Base-by-base conservation (phyloP, 35 echinoderm and acorn worm genomes). In the Lytechinus pictus region DNA sequence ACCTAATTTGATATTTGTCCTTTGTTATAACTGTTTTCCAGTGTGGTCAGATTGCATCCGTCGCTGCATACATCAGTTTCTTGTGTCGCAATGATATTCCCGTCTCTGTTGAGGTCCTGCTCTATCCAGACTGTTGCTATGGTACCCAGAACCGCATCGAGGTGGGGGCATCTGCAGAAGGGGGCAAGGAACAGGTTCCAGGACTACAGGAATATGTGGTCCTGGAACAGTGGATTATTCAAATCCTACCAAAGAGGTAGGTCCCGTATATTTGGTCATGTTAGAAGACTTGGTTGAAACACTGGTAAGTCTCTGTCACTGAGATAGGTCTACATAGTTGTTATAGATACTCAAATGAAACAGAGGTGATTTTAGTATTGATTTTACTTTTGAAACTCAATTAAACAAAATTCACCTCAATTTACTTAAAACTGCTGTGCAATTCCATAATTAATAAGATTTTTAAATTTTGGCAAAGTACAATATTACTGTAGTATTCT, bases 141-240 rank as follows among this genome's bases (percentile, higher is more conserved):
- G 86, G 58, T 13, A 91, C 92, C 53, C 92, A 98, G 10, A 89
- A 92, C 9, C 93, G 87, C 56, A 97, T 96, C 27, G 96, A 95
- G 54, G 96, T 97, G 14, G 97, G 96, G 13, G 97, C 96, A 33
- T 87, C 94, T 54, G 96, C 95, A 53, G 96, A 96, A 87, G 93
- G 72, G 86, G 86, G 87, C 72, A 94, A 89, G 89, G 52, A 29
- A 79, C 95, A 96, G 52, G 91, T 95, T 54, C 52, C 86, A 8
- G 94, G 94, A 13, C 33, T 91, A 4, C 86, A 57, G 9, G 95
- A 97, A n/a, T 91, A 95, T 54, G 87, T 97, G 12, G 96, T 99
- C 10, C 87, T 99, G 60, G 98, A 99, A 56, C 98, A 99, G 61
- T 99, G 98, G 98, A 99, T 97, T 57, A 94, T 99, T 14, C 98